Evolutionary conservation across 1,140 invertebrate species (phyloP).

Genomic region (Drosophila mayri): DNA sequence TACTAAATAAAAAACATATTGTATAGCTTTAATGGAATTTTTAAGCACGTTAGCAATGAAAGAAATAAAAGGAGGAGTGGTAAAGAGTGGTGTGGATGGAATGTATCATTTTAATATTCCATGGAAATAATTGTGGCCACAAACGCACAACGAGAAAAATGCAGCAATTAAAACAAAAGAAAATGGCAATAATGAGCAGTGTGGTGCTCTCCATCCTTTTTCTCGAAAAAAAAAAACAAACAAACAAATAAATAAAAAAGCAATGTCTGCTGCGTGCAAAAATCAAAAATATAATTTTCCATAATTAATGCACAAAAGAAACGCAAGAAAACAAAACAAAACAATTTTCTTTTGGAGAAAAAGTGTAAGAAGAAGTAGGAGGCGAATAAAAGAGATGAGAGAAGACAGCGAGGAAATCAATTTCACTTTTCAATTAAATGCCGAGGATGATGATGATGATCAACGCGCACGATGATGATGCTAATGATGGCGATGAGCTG

Average conservation of each 20-base stretch:
- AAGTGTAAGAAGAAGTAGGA: constrained; percentile 7
- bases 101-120: constrained; percentile 47
- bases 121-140: constrained; percentile 42
- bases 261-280: constrained; percentile 40
- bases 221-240: constrained; percentile 10
- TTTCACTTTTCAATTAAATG: constrained; percentile 77
- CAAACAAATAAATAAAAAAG: not conserved
- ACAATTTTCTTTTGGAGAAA: constrained; percentile 44
- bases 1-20: not conserved
- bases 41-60: constrained; percentile 12
- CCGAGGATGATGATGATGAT: constrained; percentile 8
- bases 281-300: constrained; percentile 61
- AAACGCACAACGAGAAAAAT: constrained; percentile 30
- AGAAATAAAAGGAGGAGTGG: not conserved
- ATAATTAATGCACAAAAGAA: constrained; percentile 62
- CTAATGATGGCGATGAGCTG: constrained; percentile 31
- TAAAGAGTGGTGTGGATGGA: not conserved
- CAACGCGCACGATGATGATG: constrained; percentile 15
- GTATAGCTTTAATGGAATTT: constrained; percentile 31
- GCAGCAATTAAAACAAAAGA: constrained; percentile 37
- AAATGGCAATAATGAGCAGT: constrained; percentile 41
- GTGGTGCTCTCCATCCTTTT: constrained; percentile 21
- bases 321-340: constrained; percentile 23
- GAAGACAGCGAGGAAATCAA: constrained; percentile 53
- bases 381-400: constrained; percentile 1